Base-by-base conservation (phyloP, 1,140 invertebrate genomes). In the Drosophila bocqueti region DNA sequence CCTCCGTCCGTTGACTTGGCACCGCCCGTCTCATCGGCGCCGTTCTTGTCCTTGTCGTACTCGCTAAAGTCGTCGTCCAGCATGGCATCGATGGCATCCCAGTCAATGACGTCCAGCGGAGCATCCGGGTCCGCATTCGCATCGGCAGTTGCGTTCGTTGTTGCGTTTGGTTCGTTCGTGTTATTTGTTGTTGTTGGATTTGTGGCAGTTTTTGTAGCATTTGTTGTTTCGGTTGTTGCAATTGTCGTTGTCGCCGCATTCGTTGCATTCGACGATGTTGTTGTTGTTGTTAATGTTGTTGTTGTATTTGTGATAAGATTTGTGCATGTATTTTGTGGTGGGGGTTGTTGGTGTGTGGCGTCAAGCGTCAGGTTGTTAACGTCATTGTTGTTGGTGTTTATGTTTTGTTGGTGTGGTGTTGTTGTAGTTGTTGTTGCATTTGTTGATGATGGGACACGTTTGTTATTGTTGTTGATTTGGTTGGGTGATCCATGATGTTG, bases 1-100 rank as follows among this genome's bases (percentile, higher is more conserved):
- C 94, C 97, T 38, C 67, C 64, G 96, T 83, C 97, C 94, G 54
- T 96, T 96, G 92, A 97, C 76, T 96, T 96, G 49, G 95, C 95
- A 60, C 96, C 94, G 13, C 67, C 65, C 46, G 87, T 45, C 9
- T 94, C 94, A 40, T 77, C 85, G 47, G 73, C 74, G 43, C 94
- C 94, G 29, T 90, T 91, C 54, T 92, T 92, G n/a, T 91, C 84
- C 59, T 91, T 91, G 57, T 93, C 92, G 60, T 93, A 93, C 61
- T 93, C 92, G 83, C 92, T 93, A 50, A 92, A 91, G 45, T 92
- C 91, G 40, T 92, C 91, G 42, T 92, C 89, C 65, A 92, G 54
- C 89, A 92, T 92, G 0, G 91, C 91, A 67, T 92, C 91, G 66
- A 92, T 92, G 6, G 91, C 91, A 76, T 92, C 91, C 91, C 91